Percentiles rank a stretch among this genome's conserved stretches.
Conservation (phyloP, 2,888 invertebrate genomes). For the Apoda limacodes region DNA sequence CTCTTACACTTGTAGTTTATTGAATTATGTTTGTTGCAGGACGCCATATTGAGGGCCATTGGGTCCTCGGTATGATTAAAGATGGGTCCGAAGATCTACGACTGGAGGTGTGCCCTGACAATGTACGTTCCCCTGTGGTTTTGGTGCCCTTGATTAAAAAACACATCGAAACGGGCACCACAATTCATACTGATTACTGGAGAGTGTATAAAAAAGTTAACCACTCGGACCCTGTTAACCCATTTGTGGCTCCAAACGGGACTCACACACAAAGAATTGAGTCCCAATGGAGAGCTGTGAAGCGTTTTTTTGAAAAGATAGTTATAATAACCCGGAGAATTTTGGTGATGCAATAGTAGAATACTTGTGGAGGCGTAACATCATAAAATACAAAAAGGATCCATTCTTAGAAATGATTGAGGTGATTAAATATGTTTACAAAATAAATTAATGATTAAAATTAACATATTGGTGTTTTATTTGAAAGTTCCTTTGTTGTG, state of each 20-base stretch:
- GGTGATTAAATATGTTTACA: background rate
- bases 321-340: conserved; percentile 8
- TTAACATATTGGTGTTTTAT: background rate
- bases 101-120: no score
- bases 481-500: no score
- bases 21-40: background rate
- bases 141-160: conserved; percentile 21
- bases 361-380: conserved; percentile 11
- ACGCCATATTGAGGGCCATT: no score
- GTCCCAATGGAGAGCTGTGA: conserved; percentile 16
- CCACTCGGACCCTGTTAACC: conserved; percentile 14
- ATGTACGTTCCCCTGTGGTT: no score
- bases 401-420: conserved; percentile 1
- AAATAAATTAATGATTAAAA: background rate
- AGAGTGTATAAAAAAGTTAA: conserved; percentile 19
- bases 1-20: no score
- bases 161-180: conserved; percentile 18
- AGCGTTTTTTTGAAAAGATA: conserved; percentile 10
- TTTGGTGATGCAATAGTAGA: conserved; percentile 9
- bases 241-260: conserved; percentile 20
- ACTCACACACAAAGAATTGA: conserved; percentile 19
- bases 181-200: conserved; percentile 20
- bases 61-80: no score
- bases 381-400: conserved; percentile 2
- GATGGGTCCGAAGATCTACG: no score